phyloP scores from a whole-genome alignment of 2,888 invertebrate genomes.

The Sycophila texana region DNA sequence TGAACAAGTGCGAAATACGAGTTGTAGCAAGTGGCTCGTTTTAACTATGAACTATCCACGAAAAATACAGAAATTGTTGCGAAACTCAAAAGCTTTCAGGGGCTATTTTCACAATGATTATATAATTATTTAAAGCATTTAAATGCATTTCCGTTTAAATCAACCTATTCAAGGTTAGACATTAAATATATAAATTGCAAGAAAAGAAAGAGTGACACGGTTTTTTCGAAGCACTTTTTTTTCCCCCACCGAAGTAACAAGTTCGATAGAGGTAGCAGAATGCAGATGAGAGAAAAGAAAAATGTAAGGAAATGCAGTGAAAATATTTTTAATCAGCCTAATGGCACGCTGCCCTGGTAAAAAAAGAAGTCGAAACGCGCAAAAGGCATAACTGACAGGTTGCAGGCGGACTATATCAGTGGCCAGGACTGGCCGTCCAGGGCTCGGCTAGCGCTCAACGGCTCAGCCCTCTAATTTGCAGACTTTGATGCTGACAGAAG shows the following conservation, averaged over 20 bases:
- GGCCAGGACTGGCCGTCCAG: not conserved
- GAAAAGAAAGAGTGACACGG: too few relatives aligned
- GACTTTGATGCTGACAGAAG: conserved; percentile 54
- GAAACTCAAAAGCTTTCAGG: conserved; percentile 5
- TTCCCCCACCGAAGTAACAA: too few relatives aligned
- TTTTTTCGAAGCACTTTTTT: too few relatives aligned
- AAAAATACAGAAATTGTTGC: conserved; percentile 41
- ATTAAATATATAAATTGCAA: too few relatives aligned
- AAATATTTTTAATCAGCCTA: too few relatives aligned
- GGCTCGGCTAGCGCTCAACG: conserved; percentile 40
- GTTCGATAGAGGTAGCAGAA: too few relatives aligned
- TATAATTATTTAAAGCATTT: conserved; percentile 30
- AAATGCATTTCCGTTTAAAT: conserved; percentile 23
- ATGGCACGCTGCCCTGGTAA: too few relatives aligned
- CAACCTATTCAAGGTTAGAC: too few relatives aligned
- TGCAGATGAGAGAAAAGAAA: too few relatives aligned
- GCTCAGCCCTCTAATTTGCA: conserved; percentile 48
- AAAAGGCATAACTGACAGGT: conserved; percentile 50
- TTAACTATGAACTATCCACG: not conserved
- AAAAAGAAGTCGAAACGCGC: too few relatives aligned
- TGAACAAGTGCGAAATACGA: conserved; percentile 49
- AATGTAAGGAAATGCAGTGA: too few relatives aligned
- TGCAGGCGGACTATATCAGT: conserved; percentile 16
- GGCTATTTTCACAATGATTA: conserved; percentile 15
- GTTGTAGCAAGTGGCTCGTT: not conserved